phyloP scores from a whole-genome alignment of 2,113 vertebrate genomes.

The Cyprinodon variegatus region DNA sequence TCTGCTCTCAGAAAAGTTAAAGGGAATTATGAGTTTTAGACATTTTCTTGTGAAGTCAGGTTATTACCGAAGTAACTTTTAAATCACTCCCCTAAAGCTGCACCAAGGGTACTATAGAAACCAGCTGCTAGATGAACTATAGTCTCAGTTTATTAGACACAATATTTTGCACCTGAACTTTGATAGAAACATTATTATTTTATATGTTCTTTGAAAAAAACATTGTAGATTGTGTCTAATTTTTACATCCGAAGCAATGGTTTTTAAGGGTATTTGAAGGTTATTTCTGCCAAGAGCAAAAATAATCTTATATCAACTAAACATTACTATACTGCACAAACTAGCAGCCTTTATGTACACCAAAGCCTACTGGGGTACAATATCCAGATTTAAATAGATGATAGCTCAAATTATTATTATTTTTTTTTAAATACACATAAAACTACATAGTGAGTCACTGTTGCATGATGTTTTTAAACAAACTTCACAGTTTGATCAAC shows the following conservation, averaged over 20 bases:
- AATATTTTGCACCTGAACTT: background rate
- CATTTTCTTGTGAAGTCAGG: background rate
- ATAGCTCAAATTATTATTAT: background rate
- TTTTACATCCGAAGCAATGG: background rate
- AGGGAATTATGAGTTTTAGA: background rate
- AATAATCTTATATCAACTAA: background rate
- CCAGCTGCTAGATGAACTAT: background rate
- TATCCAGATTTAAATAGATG: background rate
- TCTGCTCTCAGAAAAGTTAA: background rate
- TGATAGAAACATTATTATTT: background rate
- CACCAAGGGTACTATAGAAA: background rate
- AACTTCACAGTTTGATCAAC: no score
- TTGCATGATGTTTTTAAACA: no score
- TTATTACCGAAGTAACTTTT: slow-evolving; percentile 2
- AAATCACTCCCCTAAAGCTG: background rate
- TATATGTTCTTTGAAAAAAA: background rate
- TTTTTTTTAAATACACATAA: no score
- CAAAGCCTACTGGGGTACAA: background rate
- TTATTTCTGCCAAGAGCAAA: background rate
- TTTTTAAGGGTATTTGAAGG: background rate
- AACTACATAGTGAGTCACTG: no score
- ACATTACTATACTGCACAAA: no score
- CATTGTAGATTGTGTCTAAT: background rate
- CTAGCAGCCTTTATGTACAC: no score
- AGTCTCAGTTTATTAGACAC: background rate